phyloP scores from a whole-genome alignment of 2,797 vertebrate species.

The Cynopterus sphinx region DNA sequence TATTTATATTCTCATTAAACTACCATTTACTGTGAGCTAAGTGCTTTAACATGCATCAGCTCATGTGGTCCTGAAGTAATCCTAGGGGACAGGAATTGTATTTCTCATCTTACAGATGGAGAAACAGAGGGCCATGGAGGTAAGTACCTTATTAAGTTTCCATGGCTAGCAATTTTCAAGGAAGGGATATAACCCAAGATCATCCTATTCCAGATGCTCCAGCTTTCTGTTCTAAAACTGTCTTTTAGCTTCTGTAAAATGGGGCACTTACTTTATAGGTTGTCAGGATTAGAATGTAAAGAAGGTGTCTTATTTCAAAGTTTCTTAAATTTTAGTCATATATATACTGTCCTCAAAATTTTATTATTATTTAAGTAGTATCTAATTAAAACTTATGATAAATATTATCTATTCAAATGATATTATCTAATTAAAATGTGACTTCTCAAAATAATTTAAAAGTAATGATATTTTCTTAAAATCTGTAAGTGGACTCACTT shows the following conservation, averaged over 20 bases:
- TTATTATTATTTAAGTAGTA: not conserved
- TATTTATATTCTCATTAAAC: not conserved
- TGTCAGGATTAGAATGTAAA: not conserved
- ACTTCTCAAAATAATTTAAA: not conserved
- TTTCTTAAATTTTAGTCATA: not conserved
- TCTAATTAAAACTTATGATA: not conserved
- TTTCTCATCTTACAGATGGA: not conserved
- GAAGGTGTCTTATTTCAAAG: not conserved
- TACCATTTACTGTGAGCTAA: not conserved
- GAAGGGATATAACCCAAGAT: not conserved
- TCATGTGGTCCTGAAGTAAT: not conserved
- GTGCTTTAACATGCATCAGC: not conserved
- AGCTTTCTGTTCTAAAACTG: not conserved
- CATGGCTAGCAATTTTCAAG: not conserved
- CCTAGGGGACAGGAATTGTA: not conserved
- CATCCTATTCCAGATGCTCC: not conserved
- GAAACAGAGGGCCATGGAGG: no score
- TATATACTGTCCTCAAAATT: not conserved
- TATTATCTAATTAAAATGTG: not conserved
- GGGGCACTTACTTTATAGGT: not conserved
- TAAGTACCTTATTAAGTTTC: no score
- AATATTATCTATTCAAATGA: not conserved
- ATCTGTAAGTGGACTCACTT: not conserved
- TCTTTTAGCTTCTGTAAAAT: not conserved
- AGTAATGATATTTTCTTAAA: not conserved